Base-by-base conservation (phyloP, 2,797 vertebrate genomes). In the Astyanax mexicanus region DNA sequence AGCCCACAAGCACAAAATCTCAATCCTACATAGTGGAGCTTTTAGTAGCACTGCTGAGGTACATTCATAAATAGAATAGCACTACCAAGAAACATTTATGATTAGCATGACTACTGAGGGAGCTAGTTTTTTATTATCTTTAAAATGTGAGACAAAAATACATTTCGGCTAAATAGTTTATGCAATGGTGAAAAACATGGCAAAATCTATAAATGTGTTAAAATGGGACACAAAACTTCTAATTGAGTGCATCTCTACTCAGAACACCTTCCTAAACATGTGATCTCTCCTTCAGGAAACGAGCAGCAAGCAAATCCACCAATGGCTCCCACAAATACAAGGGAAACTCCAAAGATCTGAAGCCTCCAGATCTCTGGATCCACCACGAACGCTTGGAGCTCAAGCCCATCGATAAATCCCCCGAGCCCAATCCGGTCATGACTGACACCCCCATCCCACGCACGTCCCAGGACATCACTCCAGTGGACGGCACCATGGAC, bases 311-410 rank as follows among this genome's bases (percentile, higher is more conserved):
- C 75, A 99, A 99, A 81, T 96, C 97, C 0, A 93, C 95, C 32
- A 99, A 99, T 0, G 96, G 98, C 69, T 98, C 97, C 71, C 97
- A 99, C 89, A 99, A 99, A 82, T 98, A 98, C 92, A 99, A 99
- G 84, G 96, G 95, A 0, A 99, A 97, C 91, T 94, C 96, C 83
- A 99, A 99, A 87, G 98, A 99, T 74, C 95, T 99, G 75, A 99
- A 99, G 66, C 98, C 98, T 0, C 98, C 98, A 0, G 98, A 99
- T 81, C 95, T 99, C 7, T 99, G 98, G 98, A 99, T 99, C 84
- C 98, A 99, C 78, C 98, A 99, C 0, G 98, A 99, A 88, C 93
- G 97, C 52, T 94, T 99, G 74, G 98, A 99, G 71, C 93, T 99
- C n/a, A 99, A 99, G 74, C 96, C 98, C 51, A 98, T 97, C 21